A percentile compares a stretch with the other conserved stretches of the same genome.
Conservation (phyloP, 92 coral and sea anemone species). For the Zoanthus sansibaricus region DNA sequence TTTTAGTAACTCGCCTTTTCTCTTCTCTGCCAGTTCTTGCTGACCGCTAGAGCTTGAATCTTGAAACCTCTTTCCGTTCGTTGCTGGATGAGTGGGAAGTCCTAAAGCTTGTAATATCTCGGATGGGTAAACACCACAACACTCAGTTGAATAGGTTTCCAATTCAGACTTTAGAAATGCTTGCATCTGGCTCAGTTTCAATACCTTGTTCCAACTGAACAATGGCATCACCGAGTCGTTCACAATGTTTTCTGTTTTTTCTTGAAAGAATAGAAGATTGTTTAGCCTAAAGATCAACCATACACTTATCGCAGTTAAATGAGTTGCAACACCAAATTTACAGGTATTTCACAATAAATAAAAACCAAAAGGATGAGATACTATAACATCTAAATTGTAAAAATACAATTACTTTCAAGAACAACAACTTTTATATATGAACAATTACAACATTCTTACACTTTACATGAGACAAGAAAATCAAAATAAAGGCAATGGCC, state of each 20-base stretch:
- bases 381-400: no score
- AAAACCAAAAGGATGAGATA: no score
- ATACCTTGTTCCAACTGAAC: conserved; percentile 75
- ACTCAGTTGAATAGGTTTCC: conserved; percentile 75
- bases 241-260: background rate
- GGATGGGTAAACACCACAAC: conserved; percentile 87
- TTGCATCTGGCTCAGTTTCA: conserved; percentile 85
- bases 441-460: no score
- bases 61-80: conserved; percentile 38
- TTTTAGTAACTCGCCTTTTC: background rate
- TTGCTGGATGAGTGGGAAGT: conserved; percentile 42
- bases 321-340: no score
- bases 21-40: conserved; percentile 27
- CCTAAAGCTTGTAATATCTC: conserved; percentile 59
- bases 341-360: no score
- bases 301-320: no score
- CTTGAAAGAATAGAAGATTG: background rate
- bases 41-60: conserved; percentile 13
- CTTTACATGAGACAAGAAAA: no score
- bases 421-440: no score
- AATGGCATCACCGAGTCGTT: conserved; percentile 67
- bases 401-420: no score
- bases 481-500: no score
- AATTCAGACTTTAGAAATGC: conserved; percentile 79
- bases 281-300: no score